Base-by-base conservation (phyloP, 2,888 invertebrate species). In the Pogonocherus hispidulus region DNA sequence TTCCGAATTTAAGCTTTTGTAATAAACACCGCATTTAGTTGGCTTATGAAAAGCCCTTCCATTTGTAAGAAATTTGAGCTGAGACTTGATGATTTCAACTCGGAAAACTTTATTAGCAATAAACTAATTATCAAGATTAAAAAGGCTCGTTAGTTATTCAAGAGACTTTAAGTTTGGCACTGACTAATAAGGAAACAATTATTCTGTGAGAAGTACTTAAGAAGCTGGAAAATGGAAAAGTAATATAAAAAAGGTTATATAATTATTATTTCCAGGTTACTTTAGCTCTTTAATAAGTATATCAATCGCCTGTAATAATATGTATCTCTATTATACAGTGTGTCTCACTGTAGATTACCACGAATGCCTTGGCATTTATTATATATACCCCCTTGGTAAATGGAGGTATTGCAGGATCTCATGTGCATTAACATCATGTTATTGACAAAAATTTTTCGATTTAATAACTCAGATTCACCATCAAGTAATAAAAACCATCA, bases 91-190 rank as follows among this genome's bases (percentile, higher is more conserved):
- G 78, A 78, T 76, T 77, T 69, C 72, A 76, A 76, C 73, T 77
- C 76, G 72, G 73, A 63, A 74, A 79, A 79, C 74, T 79, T 79
- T 79, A 77, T 79, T 78, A 78, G 76, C 73, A 78, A 78, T 77
- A 76, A 79, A 79, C 76, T 79, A 74, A 78, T 76, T 76, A 71
- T 72, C 64, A 72, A 74, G 76, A 75, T 77, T 76, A 76, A 73
- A 68, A 59, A 54, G 67, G 37, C 20, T 47, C 32, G 32, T 59
- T 59, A 59, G 35, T 59, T 59, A 59, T 59, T 59, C 32, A 19
- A 44, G 32, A 19, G 59, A 32, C 27, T 49, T 27, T 23, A 47
- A 47, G 47, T 27, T 23, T 16, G 23, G 18, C 11, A 47, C n/a
- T n/a, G n/a, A n/a, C 41, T 41, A 41, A 41, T 6, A 41, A 41